phyloP scores from a whole-genome alignment of 2,888 invertebrate genomes.

The Yponomeuta cagnagella region DNA sequence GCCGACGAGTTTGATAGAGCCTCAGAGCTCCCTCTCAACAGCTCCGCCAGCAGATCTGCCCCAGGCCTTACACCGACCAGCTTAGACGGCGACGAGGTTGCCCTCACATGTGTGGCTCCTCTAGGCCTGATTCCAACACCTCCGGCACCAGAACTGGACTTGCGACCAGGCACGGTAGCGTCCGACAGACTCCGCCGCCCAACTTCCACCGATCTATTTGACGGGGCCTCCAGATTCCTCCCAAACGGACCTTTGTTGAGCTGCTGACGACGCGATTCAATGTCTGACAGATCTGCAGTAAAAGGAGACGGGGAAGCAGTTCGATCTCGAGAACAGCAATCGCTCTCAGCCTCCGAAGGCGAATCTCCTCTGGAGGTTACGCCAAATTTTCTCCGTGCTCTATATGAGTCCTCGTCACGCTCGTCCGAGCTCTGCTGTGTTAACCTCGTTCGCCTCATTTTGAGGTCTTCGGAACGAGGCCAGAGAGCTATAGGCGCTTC shows the following conservation, averaged over 20 bases:
- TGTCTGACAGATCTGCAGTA: slow-evolving; percentile 76
- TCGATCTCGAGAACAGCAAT: slow-evolving; percentile 71
- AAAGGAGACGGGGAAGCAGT: slow-evolving; percentile 78
- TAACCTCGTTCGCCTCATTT: slow-evolving; percentile 69
- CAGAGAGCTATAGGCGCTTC: slow-evolving; percentile 60
- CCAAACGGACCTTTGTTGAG: slow-evolving; percentile 81
- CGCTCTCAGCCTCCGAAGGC: slow-evolving; percentile 83
- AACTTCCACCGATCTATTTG: slow-evolving; percentile 73
- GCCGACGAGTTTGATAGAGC: slow-evolving; percentile 78
- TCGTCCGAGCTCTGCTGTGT: slow-evolving; percentile 85
- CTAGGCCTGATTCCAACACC: slow-evolving; percentile 55
- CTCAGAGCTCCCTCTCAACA: slow-evolving; percentile 87
- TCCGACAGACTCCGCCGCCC: slow-evolving; percentile 66
- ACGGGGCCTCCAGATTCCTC: slow-evolving; percentile 60
- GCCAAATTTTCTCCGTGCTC: slow-evolving; percentile 56
- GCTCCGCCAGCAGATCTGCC: slow-evolving; percentile 82
- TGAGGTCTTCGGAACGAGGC: slow-evolving; percentile 63
- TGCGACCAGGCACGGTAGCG: slow-evolving; percentile 73
- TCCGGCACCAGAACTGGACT: slow-evolving; percentile 77
- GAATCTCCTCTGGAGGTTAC: slow-evolving; percentile 76
- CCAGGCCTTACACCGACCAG: slow-evolving; percentile 77
- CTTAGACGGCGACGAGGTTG: slow-evolving; percentile 87
- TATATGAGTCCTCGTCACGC: slow-evolving; percentile 76
- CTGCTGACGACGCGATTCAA: slow-evolving; percentile 68
- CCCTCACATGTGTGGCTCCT: slow-evolving; percentile 81